Evolutionary conservation across 2,888 invertebrate species (phyloP).

Genomic region (Monoplex corrugatus): DNA sequence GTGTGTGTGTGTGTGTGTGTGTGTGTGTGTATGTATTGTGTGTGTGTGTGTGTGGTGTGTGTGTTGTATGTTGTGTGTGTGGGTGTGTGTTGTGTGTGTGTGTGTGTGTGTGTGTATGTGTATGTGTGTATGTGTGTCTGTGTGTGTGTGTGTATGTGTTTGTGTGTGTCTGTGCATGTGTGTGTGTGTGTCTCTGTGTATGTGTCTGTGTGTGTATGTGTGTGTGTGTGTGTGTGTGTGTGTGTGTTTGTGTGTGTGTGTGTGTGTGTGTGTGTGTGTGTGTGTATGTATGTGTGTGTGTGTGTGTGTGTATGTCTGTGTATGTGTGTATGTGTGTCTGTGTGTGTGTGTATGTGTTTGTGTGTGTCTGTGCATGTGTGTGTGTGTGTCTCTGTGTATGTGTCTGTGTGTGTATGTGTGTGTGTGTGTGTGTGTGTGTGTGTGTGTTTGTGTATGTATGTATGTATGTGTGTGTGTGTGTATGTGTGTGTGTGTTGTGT

Average conservation of each 20-base stretch:
- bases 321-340: background rate
- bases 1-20: background rate
- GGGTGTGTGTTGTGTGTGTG: too few species aligned
- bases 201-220: background rate
- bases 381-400: background rate
- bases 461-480: slow-evolving; percentile 14
- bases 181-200: too few species aligned
- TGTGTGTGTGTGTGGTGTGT: background rate
- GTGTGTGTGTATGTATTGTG: background rate
- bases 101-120: too few species aligned
- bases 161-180: too few species aligned
- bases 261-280: slow-evolving; percentile 2
- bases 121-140: too few species aligned
- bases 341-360: background rate
- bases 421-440: background rate
- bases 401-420: background rate
- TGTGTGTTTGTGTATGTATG: background rate
- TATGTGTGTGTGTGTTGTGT: slow-evolving; percentile 3
- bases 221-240: background rate
- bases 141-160: too few species aligned
- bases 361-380: background rate
- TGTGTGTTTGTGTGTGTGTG: background rate
- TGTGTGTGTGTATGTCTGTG: background rate
- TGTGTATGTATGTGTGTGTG: background rate
- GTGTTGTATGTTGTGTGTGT: too few species aligned